Evolutionary conservation across 1,140 invertebrate species (phyloP).

Genomic region (Sycophaga agraensis): DNA sequence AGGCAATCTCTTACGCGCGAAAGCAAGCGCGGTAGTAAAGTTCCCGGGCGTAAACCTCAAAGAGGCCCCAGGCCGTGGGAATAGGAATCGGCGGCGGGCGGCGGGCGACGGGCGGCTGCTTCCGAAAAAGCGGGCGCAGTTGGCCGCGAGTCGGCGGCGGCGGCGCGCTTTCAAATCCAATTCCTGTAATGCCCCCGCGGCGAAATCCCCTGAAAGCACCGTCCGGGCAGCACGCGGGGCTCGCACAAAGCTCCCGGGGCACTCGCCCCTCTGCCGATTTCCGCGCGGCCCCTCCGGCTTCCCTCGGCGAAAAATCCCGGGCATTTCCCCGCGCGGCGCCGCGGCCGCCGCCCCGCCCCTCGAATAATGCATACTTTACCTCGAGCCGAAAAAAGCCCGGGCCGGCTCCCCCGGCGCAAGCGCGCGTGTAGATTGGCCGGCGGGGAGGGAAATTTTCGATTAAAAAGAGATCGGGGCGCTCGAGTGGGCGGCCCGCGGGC

Average conservation of each 20-base stretch:
- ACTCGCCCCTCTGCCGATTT: background rate
- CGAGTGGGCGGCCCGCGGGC: background rate
- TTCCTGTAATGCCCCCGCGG: conserved; percentile 38
- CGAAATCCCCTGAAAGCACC: conserved; percentile 18
- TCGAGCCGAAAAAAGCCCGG: background rate
- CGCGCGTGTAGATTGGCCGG: too few species aligned
- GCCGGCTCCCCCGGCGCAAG: too few species aligned
- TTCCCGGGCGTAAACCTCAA: too few species aligned
- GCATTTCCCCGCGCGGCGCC: background rate
- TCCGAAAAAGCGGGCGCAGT: too few species aligned
- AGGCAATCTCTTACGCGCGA: too few species aligned
- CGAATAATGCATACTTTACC: conserved; percentile 18
- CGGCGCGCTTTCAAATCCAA: conserved; percentile 42
- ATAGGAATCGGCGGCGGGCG: background rate
- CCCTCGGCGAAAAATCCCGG: background rate
- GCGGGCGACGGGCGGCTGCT: background rate
- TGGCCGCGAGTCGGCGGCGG: background rate
- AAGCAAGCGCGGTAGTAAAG: too few species aligned
- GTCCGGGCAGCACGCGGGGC: background rate
- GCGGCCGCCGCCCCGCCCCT: background rate
- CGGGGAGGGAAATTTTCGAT: conserved; percentile 16
- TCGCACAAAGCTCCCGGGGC: background rate
- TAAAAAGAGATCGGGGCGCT: background rate
- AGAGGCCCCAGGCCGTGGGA: too few species aligned
- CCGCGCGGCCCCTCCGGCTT: background rate